A percentile compares a stretch with the other conserved stretches of the same genome.
phyloP scores from a whole-genome alignment of 2,797 vertebrate genomes.

The Macropus fuliginosus region DNA sequence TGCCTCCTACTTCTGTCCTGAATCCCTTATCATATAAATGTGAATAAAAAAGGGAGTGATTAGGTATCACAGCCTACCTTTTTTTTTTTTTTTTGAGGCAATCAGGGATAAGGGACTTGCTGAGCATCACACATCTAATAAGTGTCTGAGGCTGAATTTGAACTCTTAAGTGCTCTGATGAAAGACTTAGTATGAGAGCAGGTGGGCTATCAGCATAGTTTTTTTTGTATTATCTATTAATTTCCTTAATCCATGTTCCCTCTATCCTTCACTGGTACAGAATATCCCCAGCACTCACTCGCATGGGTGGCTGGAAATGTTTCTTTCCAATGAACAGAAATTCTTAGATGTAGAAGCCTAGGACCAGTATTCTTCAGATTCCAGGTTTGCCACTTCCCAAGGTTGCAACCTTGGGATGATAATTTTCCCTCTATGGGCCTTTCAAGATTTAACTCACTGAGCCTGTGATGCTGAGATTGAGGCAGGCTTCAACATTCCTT shows the following conservation, averaged over 20 bases:
- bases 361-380: not conserved
- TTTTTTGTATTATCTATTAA: not conserved
- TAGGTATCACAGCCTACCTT: not conserved
- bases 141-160: not conserved
- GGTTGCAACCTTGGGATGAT: not conserved
- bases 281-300: not conserved
- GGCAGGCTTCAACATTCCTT: not conserved
- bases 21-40: not conserved
- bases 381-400: not conserved
- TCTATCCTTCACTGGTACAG: conserved; percentile 11
- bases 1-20: not conserved
- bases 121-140: not conserved
- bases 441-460: not conserved
- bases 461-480: not conserved
- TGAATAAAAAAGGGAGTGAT: not conserved
- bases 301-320: not conserved
- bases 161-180: conserved; percentile 20
- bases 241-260: not conserved
- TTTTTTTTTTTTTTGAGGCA: not conserved
- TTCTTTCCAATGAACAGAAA: not conserved
- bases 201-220: not conserved
- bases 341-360: not conserved
- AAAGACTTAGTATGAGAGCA: not conserved
- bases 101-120: not conserved
- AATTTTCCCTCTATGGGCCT: not conserved